phyloP scores from a whole-genome alignment of 2,113 vertebrate genomes.

The Sinocyclocheilus rhinocerous region DNA sequence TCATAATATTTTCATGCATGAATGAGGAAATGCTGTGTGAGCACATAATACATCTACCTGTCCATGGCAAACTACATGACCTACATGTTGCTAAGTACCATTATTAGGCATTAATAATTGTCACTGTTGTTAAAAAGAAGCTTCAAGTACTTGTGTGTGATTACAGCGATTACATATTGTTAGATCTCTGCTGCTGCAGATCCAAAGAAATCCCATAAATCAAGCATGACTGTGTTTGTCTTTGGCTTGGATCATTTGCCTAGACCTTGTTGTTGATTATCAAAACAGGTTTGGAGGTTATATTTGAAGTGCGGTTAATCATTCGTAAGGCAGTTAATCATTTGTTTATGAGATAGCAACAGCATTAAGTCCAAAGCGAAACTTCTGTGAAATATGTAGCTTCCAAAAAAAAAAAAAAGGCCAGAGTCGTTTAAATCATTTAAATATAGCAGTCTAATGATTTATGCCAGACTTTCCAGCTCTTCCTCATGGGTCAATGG shows the following conservation, averaged over 20 bases:
- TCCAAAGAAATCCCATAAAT: background rate
- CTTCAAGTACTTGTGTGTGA: background rate
- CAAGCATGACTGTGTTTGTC: background rate
- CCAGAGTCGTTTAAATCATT: constrained; percentile 4
- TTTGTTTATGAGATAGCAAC: constrained; percentile 38
- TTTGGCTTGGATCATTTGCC: constrained; percentile 11
- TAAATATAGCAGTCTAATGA: constrained; percentile 6
- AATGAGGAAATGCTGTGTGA: background rate
- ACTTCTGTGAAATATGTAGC: background rate
- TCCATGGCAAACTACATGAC: background rate
- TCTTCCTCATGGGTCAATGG: constrained; percentile 20
- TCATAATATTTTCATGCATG: background rate
- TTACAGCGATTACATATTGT: background rate
- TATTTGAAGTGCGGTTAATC: constrained; percentile 45
- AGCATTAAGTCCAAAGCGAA: background rate
- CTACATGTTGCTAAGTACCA: background rate
- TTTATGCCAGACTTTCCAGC: constrained; percentile 15
- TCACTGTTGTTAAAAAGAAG: background rate
- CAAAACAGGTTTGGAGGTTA: background rate
- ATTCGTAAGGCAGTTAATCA: constrained; percentile 43
- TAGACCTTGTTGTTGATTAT: constrained; percentile 29
- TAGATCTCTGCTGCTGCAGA: background rate
- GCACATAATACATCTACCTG: background rate
- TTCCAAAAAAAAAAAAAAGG: background rate
- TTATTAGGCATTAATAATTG: background rate